Percentiles rank a stretch among this genome's conserved stretches.
Evolutionary conservation across 2,888 invertebrate genomes (phyloP).

Genomic region (Mesorhabditis spiculigera): DNA sequence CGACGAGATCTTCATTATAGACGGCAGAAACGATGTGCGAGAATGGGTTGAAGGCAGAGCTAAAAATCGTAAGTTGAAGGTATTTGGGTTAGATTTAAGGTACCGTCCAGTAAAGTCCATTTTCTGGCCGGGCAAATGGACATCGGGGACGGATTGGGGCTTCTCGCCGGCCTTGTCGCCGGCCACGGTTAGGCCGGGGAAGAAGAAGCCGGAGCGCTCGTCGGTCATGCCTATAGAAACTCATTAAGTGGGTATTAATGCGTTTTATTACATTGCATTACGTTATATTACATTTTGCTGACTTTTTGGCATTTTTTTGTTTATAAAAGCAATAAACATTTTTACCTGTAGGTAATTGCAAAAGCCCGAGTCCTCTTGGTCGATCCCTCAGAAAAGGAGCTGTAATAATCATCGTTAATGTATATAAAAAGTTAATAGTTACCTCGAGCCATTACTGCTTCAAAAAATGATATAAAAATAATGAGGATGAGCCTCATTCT

Average conservation of each 20-base stretch:
- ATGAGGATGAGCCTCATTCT: no score
- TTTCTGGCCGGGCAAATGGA: constrained; percentile 42
- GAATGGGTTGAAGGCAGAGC: constrained; percentile 51
- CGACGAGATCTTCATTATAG: constrained; percentile 49
- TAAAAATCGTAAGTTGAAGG: constrained; percentile 9
- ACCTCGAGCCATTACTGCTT: no score
- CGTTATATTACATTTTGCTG: no score
- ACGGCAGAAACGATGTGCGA: constrained; percentile 45
- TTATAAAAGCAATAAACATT: no score
- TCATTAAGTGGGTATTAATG: no score
- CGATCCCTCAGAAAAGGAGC: constrained; percentile 45
- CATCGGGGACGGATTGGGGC: constrained; percentile 43
- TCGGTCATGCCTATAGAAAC: constrained; percentile 39
- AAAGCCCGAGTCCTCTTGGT: constrained; percentile 43
- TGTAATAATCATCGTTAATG: constrained; percentile 12
- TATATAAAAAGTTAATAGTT: no score
- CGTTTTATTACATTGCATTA: no score
- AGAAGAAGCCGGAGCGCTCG: constrained; percentile 47
- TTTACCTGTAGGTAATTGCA: constrained; percentile 43
- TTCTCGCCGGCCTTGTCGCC: constrained; percentile 48
- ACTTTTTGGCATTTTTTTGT: no score
- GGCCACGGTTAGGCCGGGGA: constrained; percentile 47
- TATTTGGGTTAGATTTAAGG: not conserved
- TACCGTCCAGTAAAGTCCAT: constrained; percentile 43
- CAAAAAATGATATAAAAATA: no score